Evolutionary conservation across 1,140 invertebrate genomes (phyloP).

Genomic region (Zaprionus vittiger): DNA sequence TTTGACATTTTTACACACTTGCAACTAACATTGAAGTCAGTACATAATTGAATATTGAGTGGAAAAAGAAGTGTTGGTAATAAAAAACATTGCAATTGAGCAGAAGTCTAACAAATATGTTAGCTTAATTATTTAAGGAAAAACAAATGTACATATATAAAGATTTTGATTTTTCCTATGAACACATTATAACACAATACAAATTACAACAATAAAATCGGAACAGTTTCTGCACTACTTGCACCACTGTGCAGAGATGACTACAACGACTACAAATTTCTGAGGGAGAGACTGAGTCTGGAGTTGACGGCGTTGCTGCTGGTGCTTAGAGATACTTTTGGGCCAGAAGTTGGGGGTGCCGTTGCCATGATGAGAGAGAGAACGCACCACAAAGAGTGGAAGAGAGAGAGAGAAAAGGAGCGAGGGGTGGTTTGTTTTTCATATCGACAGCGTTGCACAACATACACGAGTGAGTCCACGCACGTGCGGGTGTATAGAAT

Average conservation of each 20-base stretch:
- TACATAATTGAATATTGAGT: too few relatives aligned
- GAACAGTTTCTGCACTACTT: neutral
- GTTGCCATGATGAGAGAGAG: neutral
- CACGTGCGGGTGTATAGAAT: slow-evolving; percentile 38
- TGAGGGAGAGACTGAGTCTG: slow-evolving; percentile 14
- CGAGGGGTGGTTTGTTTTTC: slow-evolving; percentile 32
- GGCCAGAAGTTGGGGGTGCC: neutral
- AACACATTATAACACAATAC: too few relatives aligned
- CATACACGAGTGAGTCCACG: slow-evolving; percentile 22
- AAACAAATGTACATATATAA: too few relatives aligned
- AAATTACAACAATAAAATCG: too few relatives aligned
- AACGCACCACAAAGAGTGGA: neutral
- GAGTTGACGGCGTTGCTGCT: slow-evolving; percentile 15
- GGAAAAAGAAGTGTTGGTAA: too few relatives aligned
- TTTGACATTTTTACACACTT: too few relatives aligned
- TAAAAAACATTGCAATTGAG: too few relatives aligned
- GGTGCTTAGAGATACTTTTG: slow-evolving; percentile 10
- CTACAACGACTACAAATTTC: slow-evolving; percentile 34
- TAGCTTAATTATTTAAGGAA: too few relatives aligned
- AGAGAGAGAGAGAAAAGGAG: neutral
- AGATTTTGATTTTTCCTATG: too few relatives aligned
- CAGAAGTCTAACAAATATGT: too few relatives aligned
- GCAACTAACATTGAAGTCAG: too few relatives aligned
- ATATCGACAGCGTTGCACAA: slow-evolving; percentile 24
- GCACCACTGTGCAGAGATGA: slow-evolving; percentile 28